These are phyloP conservation scores for Trachythela sp. DNA, from an alignment of 64 coral and sea anemone species.

Conservation along the genomic window DNA sequence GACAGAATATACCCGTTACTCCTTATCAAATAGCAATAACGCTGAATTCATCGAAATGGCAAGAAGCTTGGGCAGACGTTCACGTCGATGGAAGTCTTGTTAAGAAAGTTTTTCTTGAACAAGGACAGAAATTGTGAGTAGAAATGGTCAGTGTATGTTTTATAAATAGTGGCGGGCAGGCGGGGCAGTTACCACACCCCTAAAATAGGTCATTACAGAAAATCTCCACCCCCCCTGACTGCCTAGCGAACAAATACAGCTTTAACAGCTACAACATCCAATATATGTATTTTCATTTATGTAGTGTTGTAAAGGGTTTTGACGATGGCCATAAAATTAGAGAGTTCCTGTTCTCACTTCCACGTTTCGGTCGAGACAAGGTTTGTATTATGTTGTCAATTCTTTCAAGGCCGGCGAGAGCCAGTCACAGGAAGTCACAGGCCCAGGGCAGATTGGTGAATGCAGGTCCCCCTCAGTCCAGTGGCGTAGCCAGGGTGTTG, in stretches of 20 bases:
- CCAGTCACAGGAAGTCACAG: no score
- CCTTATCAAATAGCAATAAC: neutral
- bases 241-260: no score
- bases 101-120: neutral
- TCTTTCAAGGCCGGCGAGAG: no score
- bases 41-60: neutral
- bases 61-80: neutral
- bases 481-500: no score
- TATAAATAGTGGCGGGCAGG: no score
- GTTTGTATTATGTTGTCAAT: constrained; percentile 6
- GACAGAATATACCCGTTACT: neutral
- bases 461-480: no score
- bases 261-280: no score
- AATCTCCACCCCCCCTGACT: no score
- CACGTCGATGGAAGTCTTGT: neutral
- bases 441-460: no score
- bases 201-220: no score
- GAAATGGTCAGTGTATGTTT: no score
- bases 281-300: neutral
- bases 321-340: neutral
- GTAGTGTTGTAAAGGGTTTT: neutral
- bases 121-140: neutral
- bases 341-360: constrained; percentile 1
- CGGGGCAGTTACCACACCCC: no score
- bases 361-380: neutral